phyloP scores from a whole-genome alignment of 2,113 vertebrate genomes.

The Corapipo altera region DNA sequence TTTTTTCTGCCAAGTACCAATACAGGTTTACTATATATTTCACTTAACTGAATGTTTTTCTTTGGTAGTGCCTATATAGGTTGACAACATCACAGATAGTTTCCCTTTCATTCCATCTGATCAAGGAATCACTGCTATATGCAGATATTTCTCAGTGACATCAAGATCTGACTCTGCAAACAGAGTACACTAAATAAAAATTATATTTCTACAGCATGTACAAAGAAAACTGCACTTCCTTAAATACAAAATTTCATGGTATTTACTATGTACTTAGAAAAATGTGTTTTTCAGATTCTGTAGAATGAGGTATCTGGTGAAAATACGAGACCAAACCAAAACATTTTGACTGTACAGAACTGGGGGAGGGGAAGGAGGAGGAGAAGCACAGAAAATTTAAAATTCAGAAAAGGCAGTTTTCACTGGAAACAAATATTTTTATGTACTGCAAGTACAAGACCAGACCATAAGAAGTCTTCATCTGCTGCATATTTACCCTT shows the following conservation, averaged over 20 bases:
- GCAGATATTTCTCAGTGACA: neutral
- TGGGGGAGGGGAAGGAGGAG: accelerated
- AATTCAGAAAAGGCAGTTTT: neutral
- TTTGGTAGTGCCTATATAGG: neutral
- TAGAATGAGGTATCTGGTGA: neutral
- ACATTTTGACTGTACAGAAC: neutral
- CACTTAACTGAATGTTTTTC: neutral
- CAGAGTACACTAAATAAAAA: neutral
- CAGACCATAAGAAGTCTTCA: neutral
- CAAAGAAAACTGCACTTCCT: neutral
- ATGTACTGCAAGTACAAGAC: neutral
- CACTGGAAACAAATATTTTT: neutral
- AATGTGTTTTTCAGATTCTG: neutral
- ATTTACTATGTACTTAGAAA: neutral
- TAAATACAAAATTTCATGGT: neutral
- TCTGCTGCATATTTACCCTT: neutral
- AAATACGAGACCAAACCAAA: neutral
- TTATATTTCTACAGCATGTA: neutral
- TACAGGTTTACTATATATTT: neutral
- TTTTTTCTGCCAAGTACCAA: neutral
- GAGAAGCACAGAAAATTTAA: neutral
- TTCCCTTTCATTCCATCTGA: neutral
- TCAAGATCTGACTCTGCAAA: neutral
- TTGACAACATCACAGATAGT: neutral
- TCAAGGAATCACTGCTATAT: neutral